Evolutionary conservation across 1,140 invertebrate species (phyloP), one percentile per base, ranked within the genome.

Genomic region (Drosophila funebris): DNA sequence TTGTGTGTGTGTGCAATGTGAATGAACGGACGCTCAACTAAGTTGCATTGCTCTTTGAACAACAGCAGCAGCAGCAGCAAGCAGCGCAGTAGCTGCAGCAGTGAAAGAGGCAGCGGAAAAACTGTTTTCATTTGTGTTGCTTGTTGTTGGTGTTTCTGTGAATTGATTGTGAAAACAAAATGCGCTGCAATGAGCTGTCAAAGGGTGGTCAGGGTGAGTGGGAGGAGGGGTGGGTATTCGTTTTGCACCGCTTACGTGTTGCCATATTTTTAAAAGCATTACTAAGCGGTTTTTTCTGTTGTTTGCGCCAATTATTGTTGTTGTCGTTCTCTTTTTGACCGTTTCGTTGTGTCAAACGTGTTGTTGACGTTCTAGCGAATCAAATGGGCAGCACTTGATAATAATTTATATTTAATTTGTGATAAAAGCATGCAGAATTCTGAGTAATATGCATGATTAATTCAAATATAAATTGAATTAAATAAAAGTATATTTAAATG

Each of bases 201-300:
- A 48, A 48, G 43, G 58, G 57, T 62, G n/a, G 18, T 3, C 39
- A 39, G 4, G 33, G 52, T 18, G 13, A 6, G 41, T n/a, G 6
- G 11, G 13, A 1, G 0, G 5, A 5, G 44, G 7, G 3, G n/a
- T 14, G 39, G 20, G 48, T 18, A n/a, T 14, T n/a, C 31, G 36
- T 56, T 71, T 71, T 64, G 60, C 39, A 36, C 68, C 77, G 76
- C 87, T 90, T 90, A 90, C 87, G 87, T 90, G 87, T 90, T 90
- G 87, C 81, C 80, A 82, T 90, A 90, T 90, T 90, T 90, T 79
- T 90, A 90, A 90, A 90, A 60, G 80, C 81, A 90, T 90, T 90
- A 90, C 85, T 90, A 90, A 90, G 83, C 83, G 83, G 11, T 88
- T 88, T 88, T 85, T 67, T 37, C 11, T 71, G 36, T 57, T 64